Conservation (phyloP, 2,797 vertebrate genomes). For the Pseudochirops corinnae region DNA sequence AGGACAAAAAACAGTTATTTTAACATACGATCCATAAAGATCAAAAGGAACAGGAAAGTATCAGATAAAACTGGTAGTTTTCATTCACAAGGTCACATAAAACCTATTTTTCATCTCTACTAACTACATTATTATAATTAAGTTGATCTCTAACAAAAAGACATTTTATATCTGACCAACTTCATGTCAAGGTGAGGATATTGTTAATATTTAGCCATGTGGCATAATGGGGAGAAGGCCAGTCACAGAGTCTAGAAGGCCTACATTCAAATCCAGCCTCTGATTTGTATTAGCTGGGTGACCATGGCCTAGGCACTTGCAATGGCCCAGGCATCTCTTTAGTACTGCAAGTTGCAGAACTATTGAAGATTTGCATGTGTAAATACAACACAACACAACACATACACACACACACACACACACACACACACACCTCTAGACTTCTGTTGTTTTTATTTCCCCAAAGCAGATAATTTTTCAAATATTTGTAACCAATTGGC, state of each 20-base stretch:
- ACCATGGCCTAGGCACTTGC: background rate
- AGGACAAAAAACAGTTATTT: background rate
- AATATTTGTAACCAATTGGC: background rate
- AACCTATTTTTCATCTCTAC: background rate
- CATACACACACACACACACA: background rate
- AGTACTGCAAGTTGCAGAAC: background rate
- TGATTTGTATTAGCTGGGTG: background rate
- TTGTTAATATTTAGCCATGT: background rate
- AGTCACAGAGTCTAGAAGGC: background rate
- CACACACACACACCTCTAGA: background rate
- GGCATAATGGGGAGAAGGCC: background rate
- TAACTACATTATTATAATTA: background rate
- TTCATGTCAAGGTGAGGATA: background rate
- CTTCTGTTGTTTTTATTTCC: background rate
- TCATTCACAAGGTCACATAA: background rate
- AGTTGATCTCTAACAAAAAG: background rate
- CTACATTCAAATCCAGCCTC: background rate
- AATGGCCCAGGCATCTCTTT: background rate
- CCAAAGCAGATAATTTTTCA: background rate
- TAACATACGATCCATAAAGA: background rate
- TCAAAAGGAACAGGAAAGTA: background rate
- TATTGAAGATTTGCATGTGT: background rate
- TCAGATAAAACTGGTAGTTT: background rate
- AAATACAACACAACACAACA: background rate
- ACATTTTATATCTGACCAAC: background rate